Evolutionary conservation across 2,113 vertebrate species (phyloP).

Genomic region (Megalops atlanticus): DNA sequence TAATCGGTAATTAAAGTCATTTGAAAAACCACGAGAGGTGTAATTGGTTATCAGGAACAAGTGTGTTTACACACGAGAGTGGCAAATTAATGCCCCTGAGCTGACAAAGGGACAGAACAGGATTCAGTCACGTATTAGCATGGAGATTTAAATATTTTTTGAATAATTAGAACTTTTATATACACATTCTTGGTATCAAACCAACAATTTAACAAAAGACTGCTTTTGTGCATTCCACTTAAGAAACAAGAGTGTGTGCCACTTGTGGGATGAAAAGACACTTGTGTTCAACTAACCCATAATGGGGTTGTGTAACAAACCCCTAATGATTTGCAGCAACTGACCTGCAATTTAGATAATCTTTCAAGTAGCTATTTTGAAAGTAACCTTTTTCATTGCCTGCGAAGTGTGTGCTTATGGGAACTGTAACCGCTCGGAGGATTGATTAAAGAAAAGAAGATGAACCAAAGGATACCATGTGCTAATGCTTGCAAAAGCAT

Average conservation of each 20-base stretch:
- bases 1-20: slow-evolving; percentile 80
- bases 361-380: slow-evolving; percentile 3
- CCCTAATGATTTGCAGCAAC: neutral
- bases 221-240: neutral
- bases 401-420: neutral
- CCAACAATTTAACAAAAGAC: neutral
- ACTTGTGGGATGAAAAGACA: neutral
- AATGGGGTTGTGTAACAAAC: neutral
- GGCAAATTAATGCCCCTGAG: slow-evolving; percentile 74
- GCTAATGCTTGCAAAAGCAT: neutral
- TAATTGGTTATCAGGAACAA: slow-evolving; percentile 87
- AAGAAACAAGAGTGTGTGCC: neutral
- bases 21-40: slow-evolving; percentile 79
- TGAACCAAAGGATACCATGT: neutral
- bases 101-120: slow-evolving; percentile 45
- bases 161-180: slow-evolving; percentile 43
- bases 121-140: slow-evolving; percentile 52
- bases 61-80: slow-evolving; percentile 81
- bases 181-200: slow-evolving; percentile 41
- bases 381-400: neutral
- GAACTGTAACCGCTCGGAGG: neutral
- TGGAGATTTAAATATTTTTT: slow-evolving; percentile 56
- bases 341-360: neutral
- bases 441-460: slow-evolving; percentile 1
- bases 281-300: neutral